Base-by-base conservation (phyloP, 2,797 vertebrate genomes). In the Rhinatrema bivittatum region DNA sequence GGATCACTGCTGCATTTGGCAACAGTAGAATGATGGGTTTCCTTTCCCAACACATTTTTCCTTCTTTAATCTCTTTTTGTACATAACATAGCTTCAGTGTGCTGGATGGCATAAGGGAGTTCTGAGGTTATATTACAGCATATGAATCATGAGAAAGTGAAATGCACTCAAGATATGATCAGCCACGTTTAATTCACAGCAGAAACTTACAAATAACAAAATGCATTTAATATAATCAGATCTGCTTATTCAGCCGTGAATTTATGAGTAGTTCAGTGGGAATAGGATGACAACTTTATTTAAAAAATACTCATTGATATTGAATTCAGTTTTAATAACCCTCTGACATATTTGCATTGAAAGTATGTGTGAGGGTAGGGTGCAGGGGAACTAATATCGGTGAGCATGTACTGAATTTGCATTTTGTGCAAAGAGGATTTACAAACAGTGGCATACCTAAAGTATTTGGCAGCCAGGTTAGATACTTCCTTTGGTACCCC, bases 141-240 rank as follows among this genome's bases (percentile, higher is more conserved):
- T 82, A 89, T 89, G 87, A 93, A 96, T 94, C 90, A 91, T 87
- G 24, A 3, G 75, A 78, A 93, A 92, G 91, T 89, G 82, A 91
- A 93, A 92, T 88, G 87, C 87, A 81, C 88, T 89, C 77, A 87
- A 91, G 87, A 90, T 79, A 62, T 50, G 79, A 87, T 89, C 87
- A 91, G 76, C 82, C 83, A 85, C 78, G 89, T 91, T 91, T 93
- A 91, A 96, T 94, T 92, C 87, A 91, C 90, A 84, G 77, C 74
- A 71, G 73, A 86, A 85, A 85, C 81, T 86, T 82, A 74, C 53
- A 77, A 85, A 89, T 82, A 86, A 71, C 65, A 75, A 89, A 84
- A 88, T 82, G 78, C 85, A 86, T 94, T 92, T 91, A 90, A 88
- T 87, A 86, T 85, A 88, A 93, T 86, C 79, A 81, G 85, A 91